Conservation (phyloP, 1,140 invertebrate species). For the Chelonus insularis region DNA sequence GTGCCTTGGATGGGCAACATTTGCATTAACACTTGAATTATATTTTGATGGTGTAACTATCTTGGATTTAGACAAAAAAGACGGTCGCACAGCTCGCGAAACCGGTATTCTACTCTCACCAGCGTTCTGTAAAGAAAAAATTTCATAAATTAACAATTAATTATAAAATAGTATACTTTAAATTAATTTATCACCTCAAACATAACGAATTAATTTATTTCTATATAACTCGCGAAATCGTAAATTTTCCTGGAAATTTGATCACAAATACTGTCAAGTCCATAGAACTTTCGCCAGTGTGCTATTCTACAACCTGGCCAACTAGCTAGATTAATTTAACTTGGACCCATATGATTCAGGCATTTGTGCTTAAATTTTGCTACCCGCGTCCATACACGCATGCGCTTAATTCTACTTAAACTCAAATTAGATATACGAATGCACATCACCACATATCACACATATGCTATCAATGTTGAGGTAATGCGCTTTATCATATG, state of each 20-base stretch:
- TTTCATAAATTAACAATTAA: background rate
- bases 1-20: slow-evolving; percentile 33
- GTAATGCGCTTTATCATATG: background rate
- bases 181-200: too few species aligned
- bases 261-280: slow-evolving; percentile 2
- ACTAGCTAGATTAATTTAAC: slow-evolving; percentile 20
- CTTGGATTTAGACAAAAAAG: slow-evolving; percentile 48
- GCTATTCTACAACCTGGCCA: slow-evolving; percentile 2
- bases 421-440: slow-evolving; percentile 12
- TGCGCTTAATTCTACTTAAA: slow-evolving; percentile 8
- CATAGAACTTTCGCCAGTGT: background rate
- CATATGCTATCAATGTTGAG: background rate
- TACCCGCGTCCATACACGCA: background rate
- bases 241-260: background rate
- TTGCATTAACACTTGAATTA: slow-evolving; percentile 5
- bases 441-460: background rate
- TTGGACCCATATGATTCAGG: slow-evolving; percentile 2
- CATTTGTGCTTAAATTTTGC: background rate
- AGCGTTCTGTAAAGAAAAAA: slow-evolving; percentile 42
- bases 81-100: slow-evolving; percentile 46
- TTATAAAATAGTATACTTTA: background rate
- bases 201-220: too few species aligned
- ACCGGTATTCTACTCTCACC: slow-evolving; percentile 52
- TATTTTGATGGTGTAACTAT: slow-evolving; percentile 36
- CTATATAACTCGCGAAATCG: too few species aligned